Evolutionary conservation across 2,113 vertebrate species (phyloP), one percentile per base, ranked within the genome.

Genomic region (Pithys albifrons): DNA sequence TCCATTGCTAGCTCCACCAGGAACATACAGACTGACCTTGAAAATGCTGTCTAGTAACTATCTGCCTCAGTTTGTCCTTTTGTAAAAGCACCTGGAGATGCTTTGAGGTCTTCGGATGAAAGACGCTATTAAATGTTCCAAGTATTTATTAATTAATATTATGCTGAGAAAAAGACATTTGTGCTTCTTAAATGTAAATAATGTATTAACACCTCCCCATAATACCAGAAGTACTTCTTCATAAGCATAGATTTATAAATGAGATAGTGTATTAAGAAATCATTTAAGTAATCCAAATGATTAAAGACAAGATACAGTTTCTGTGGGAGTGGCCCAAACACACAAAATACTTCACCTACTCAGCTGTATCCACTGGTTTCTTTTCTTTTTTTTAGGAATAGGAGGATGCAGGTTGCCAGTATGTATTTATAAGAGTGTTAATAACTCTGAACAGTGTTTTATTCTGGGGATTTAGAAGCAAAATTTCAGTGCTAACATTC

Each of bases 401-500:
- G 43, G 12, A 85, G 6, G 28, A 54, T 48, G 19, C 19, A 80
- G 17, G 8, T 83, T 70, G 14, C 43, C 7, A 14, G 4, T 65
- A 57, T 92, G 48, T 92, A 79, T 95, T 91, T 95, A 77, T 70
- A 88, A 33, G 74, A 95, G 89, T 75, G 13, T 45, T 77, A 97
- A 93, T 85, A 76, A 91, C 80, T 89, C 85, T 78, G 39, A 93
- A 95, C 22, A 95, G 81, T 83, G 31, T 57, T 91, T 94, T 96
- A 92, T 97, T 97, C 48, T 74, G 61, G 37, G 46, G 39, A 96
- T 95, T 97, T 95, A 95, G 80, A 96, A 91, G 67, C 12, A 95
- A 90, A 85, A 70, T 49, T 74, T 91, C 10, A 83, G 52, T 55
- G 45, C 91, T 96, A 97, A 96, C 52, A 78, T 94, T 86, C 64